A percentile compares a stretch with the other conserved stretches of the same genome.
Evolutionary conservation across 92 coral and sea anemone species (phyloP).

Genomic region (Isaurus tuberculatus): DNA sequence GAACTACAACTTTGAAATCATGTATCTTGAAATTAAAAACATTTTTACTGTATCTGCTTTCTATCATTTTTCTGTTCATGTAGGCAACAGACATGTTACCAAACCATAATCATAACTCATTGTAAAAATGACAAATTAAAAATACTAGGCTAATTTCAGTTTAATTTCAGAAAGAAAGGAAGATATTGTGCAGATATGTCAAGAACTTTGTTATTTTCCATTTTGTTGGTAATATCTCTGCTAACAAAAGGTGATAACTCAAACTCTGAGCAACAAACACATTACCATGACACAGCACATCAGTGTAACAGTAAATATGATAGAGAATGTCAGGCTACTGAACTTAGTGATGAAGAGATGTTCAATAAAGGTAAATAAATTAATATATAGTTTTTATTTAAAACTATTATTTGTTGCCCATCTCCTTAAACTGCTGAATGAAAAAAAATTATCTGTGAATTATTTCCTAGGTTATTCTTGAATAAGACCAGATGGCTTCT

Average conservation of each 20-base stretch:
- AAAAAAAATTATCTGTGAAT: too few relatives aligned
- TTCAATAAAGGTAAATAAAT: slow-evolving; percentile 52
- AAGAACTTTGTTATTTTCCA: neutral
- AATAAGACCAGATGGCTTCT: too few relatives aligned
- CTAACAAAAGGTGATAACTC: slow-evolving; percentile 17
- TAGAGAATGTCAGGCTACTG: slow-evolving; percentile 49
- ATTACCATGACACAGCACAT: neutral
- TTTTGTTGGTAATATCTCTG: neutral
- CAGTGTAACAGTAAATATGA: slow-evolving; percentile 57
- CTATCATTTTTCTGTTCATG: too few relatives aligned
- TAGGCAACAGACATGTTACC: too few relatives aligned
- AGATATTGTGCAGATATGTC: neutral
- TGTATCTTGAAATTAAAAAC: too few relatives aligned
- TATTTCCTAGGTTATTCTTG: too few relatives aligned
- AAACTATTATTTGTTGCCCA: neutral
- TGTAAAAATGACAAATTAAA: too few relatives aligned
- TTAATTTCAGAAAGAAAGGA: neutral
- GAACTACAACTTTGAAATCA: too few relatives aligned
- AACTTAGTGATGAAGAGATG: slow-evolving; percentile 75
- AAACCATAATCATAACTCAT: too few relatives aligned
- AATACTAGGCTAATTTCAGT: neutral
- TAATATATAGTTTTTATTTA: neutral
- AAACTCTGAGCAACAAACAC: slow-evolving; percentile 22
- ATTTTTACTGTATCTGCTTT: too few relatives aligned
- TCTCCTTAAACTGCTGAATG: neutral